phyloP scores from a whole-genome alignment of 2,113 vertebrate species.

The Albula glossodonta region DNA sequence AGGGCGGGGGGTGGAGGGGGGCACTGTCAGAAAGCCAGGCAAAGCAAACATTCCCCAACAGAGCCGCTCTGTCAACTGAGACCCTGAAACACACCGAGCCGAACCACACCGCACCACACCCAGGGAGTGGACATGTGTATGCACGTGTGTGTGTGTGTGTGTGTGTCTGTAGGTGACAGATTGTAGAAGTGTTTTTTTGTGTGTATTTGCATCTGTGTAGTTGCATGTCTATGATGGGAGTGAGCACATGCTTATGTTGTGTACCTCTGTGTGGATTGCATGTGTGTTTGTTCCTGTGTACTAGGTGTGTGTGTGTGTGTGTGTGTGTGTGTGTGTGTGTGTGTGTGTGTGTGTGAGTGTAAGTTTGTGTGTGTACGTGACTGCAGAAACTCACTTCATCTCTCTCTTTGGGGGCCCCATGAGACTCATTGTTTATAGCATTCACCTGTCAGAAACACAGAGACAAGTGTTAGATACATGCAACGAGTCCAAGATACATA shows the following conservation, averaged over 20 bases:
- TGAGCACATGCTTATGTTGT: background rate
- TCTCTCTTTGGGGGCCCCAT: conserved; percentile 49
- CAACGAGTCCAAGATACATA: no score
- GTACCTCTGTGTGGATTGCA: conserved; percentile 3
- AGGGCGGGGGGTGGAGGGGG: background rate
- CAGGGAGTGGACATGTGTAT: background rate
- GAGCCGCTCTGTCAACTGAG: conserved; percentile 63
- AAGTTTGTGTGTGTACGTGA: background rate
- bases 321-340: background rate
- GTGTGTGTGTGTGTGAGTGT: conserved; percentile 9
- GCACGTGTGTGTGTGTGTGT: background rate
- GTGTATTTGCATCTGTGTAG: background rate
- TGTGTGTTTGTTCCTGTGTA: no score
- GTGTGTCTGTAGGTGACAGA: background rate
- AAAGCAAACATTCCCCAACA: conserved; percentile 74
- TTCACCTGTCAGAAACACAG: conserved; percentile 56
- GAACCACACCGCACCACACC: no score
- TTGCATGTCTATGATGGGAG: background rate
- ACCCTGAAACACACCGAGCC: background rate
- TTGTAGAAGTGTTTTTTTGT: background rate
- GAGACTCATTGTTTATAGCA: conserved; percentile 65
- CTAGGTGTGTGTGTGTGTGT: conserved; percentile 32
- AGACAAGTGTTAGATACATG: background rate
- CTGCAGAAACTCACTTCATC: conserved; percentile 63
- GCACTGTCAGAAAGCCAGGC: conserved; percentile 45